A percentile compares a stretch with the other conserved stretches of the same genome.
phyloP scores from a whole-genome alignment of 2,888 invertebrate genomes.

The Anarsia innoxiella region DNA sequence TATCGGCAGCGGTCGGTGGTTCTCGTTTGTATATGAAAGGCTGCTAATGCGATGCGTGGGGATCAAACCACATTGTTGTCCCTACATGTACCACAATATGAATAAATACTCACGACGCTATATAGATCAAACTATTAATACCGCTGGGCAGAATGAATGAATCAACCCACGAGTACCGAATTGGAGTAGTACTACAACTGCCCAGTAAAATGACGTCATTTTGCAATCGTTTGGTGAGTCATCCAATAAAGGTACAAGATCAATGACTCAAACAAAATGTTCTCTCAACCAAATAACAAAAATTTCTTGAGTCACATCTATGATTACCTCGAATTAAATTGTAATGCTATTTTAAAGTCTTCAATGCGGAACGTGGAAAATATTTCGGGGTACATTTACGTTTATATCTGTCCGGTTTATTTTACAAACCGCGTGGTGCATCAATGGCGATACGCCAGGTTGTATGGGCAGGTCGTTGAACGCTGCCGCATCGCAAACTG shows the following conservation, averaged over 20 bases:
- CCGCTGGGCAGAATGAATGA: slow-evolving; percentile 37
- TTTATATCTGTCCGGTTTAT: no score
- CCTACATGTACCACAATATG: slow-evolving; percentile 12
- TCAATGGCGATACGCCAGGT: slow-evolving; percentile 35
- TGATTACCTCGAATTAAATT: no score
- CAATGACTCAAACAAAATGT: slow-evolving; percentile 34
- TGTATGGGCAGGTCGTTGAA: slow-evolving; percentile 56
- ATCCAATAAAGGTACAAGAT: slow-evolving; percentile 31
- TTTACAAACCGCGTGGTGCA: no score
- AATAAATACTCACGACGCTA: slow-evolving; percentile 16
- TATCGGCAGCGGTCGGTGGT: no score
- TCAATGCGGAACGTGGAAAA: no score
- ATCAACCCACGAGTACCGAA: slow-evolving; percentile 36
- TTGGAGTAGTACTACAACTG: slow-evolving; percentile 26
- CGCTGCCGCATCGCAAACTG: slow-evolving; percentile 43
- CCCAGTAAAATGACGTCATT: slow-evolving; percentile 48
- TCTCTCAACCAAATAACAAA: neutral
- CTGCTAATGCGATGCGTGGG: slow-evolving; percentile 37
- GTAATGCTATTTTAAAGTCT: no score
- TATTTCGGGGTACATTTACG: no score
- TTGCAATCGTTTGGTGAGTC: slow-evolving; percentile 41
- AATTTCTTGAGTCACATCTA: neutral
- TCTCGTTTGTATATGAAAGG: slow-evolving; percentile 50
- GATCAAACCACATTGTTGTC: slow-evolving; percentile 31
- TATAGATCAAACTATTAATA: slow-evolving; percentile 7